phyloP scores from a whole-genome alignment of 1,140 invertebrate genomes.

The Protaetia brevitarsis region DNA sequence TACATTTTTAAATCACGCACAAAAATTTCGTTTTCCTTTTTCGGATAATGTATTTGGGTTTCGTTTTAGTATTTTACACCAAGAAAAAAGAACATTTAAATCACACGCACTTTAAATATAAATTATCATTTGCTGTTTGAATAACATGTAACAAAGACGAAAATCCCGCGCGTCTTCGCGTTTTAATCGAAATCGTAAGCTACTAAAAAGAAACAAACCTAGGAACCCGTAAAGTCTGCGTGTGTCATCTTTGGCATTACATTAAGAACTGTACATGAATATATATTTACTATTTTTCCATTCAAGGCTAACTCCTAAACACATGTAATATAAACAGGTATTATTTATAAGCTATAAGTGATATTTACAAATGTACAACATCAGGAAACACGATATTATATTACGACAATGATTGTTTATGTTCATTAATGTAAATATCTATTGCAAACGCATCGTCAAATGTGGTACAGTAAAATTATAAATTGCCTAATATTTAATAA shows the following conservation, averaged over 20 bases:
- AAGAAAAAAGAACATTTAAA: no score
- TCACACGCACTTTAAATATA: no score
- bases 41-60: no score
- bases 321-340: constrained; percentile 12
- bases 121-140: not conserved
- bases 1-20: not conserved
- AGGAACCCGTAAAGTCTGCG: not conserved
- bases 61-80: no score
- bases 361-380: constrained; percentile 2
- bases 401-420: not conserved
- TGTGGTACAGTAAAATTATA: not conserved
- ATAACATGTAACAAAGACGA: not conserved
- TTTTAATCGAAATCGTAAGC: not conserved
- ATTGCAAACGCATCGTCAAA: not conserved
- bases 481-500: not conserved
- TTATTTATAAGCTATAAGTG: not conserved
- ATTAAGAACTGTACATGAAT: constrained; percentile 20
- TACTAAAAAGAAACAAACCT: not conserved
- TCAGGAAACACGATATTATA: not conserved
- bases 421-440: not conserved
- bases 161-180: not conserved
- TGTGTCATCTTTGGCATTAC: constrained; percentile 12
- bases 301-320: constrained; percentile 28
- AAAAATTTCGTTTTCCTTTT: no score
- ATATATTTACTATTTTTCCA: constrained; percentile 25